Conservation (phyloP, 2,113 vertebrate genomes). For the Megaceryle maxima region DNA sequence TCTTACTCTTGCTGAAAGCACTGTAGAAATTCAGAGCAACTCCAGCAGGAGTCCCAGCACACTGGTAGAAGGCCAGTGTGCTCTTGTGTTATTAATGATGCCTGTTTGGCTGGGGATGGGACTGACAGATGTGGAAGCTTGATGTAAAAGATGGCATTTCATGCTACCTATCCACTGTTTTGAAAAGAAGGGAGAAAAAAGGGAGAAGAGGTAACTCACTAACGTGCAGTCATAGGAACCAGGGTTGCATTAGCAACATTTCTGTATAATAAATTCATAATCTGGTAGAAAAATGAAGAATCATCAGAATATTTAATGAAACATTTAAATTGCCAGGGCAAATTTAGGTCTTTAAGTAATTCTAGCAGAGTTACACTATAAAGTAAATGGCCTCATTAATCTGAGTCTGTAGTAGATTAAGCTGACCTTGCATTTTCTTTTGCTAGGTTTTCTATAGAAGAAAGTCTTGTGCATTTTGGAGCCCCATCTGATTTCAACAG, state of each 20-base stretch:
- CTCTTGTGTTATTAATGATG: background rate
- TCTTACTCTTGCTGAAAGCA: background rate
- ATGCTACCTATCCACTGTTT: background rate
- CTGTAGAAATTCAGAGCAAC: background rate
- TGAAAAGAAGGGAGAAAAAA: background rate
- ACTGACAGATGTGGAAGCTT: background rate
- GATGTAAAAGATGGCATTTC: background rate
- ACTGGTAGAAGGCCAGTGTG: background rate
- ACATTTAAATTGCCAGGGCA: conserved; percentile 4
- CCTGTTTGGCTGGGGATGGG: background rate
- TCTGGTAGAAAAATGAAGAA: background rate
- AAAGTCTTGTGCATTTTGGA: background rate
- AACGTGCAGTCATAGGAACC: background rate
- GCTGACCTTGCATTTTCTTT: background rate
- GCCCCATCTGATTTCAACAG: background rate
- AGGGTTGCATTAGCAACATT: background rate
- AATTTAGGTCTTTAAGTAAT: background rate
- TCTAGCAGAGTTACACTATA: background rate
- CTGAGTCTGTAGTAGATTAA: background rate
- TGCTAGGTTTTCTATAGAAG: background rate
- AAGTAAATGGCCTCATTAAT: conserved; percentile 23
- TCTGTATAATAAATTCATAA: background rate
- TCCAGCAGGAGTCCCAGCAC: background rate
- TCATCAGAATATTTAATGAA: background rate
- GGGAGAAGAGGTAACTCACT: background rate